phyloP scores from a whole-genome alignment of 2,888 invertebrate genomes.

The Philopedon plagiatum region DNA sequence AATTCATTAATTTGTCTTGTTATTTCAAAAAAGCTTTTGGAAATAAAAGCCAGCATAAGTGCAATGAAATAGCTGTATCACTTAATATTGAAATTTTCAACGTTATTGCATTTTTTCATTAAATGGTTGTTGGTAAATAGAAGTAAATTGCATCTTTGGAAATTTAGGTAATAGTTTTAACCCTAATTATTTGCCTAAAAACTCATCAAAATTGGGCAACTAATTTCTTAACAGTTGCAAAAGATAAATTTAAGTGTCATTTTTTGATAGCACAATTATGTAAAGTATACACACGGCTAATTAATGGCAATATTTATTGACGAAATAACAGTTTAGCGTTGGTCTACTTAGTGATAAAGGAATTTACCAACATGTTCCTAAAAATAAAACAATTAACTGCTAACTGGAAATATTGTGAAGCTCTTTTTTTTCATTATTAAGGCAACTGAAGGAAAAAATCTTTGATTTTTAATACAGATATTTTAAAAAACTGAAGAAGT shows the following conservation, averaged over 20 bases:
- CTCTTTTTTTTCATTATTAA: no score
- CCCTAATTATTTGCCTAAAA: conserved; percentile 8
- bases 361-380: no score
- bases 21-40: no score
- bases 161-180: conserved; percentile 9
- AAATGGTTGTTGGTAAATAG: conserved; percentile 4
- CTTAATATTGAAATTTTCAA: neutral
- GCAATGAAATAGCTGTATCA: neutral
- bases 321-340: neutral
- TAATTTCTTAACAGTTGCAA: conserved; percentile 1
- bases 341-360: no score
- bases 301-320: conserved; percentile 4
- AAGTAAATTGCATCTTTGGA: conserved; percentile 5
- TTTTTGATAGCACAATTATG: conserved; percentile 4
- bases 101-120: neutral
- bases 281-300: neutral
- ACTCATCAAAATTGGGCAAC: neutral
- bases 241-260: conserved; percentile 6
- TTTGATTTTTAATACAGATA: no score
- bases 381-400: no score
- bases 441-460: no score
- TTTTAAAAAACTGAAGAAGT: no score
- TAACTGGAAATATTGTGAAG: no score
- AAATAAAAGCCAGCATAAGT: no score
- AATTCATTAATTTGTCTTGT: no score